Percentiles rank a stretch among this genome's conserved stretches.
Evolutionary conservation across 2,113 vertebrate species (phyloP).

Genomic region (Promerops cafer): DNA sequence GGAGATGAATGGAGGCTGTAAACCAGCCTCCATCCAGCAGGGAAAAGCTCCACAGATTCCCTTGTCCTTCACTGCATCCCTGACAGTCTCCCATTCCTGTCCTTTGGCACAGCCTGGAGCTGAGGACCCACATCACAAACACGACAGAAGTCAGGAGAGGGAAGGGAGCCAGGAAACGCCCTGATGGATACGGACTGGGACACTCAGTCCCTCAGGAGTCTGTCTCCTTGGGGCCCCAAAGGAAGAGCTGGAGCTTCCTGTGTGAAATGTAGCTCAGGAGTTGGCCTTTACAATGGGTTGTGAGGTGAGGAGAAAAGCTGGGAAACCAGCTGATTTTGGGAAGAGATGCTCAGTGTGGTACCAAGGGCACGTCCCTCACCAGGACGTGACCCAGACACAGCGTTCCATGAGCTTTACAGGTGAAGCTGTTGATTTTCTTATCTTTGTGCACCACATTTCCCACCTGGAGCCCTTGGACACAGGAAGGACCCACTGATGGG

Average conservation of each 20-base stretch:
- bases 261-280: background rate
- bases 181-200: background rate
- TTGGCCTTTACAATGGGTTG: background rate
- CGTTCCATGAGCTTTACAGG: fast-evolving
- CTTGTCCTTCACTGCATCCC: background rate
- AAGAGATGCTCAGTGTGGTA: background rate
- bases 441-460: background rate
- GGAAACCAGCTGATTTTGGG: background rate
- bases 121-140: background rate
- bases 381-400: fast-evolving
- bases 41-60: background rate
- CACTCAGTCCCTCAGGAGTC: background rate
- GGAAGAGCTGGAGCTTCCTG: background rate
- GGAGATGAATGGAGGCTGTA: background rate
- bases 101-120: background rate
- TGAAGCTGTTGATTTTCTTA: background rate
- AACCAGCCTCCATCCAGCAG: background rate
- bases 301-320: background rate
- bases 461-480: background rate
- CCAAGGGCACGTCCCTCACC: too few species aligned
- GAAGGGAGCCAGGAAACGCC: background rate
- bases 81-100: background rate
- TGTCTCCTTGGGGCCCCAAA: background rate
- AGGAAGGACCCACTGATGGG: background rate
- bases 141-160: background rate